phyloP scores from a whole-genome alignment of 2,113 vertebrate species.

The Falco punctatus region DNA sequence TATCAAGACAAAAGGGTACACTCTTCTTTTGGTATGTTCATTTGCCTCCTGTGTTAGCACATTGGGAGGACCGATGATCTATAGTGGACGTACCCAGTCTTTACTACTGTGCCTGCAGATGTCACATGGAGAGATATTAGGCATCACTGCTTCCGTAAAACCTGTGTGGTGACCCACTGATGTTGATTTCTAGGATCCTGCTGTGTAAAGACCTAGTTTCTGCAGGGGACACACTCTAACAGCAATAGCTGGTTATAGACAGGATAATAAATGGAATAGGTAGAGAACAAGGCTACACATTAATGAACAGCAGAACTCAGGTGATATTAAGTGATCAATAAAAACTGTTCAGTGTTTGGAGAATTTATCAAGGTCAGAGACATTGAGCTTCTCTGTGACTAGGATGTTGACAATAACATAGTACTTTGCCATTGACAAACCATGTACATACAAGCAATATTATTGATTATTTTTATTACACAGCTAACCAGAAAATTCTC shows the following conservation, averaged over 20 bases:
- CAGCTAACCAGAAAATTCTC: slow-evolving; percentile 2
- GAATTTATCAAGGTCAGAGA: slow-evolving; percentile 80
- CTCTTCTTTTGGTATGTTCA: not conserved
- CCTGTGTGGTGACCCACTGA: slow-evolving; percentile 73
- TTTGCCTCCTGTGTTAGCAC: not conserved
- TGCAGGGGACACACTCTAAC: slow-evolving; percentile 69
- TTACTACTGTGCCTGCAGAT: slow-evolving; percentile 71
- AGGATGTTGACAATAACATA: slow-evolving; percentile 37
- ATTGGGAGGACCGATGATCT: slow-evolving; percentile 30
- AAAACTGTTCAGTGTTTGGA: slow-evolving; percentile 67
- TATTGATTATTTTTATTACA: not conserved
- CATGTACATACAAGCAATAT: not conserved
- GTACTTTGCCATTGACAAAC: not conserved
- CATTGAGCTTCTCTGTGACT: slow-evolving; percentile 8
- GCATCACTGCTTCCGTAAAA: slow-evolving; percentile 73
- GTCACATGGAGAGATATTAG: slow-evolving; percentile 74
- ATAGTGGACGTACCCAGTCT: slow-evolving; percentile 52
- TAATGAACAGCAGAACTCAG: slow-evolving; percentile 68
- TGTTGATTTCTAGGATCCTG: slow-evolving; percentile 77
- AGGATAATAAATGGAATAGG: slow-evolving; percentile 76
- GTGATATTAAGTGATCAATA: slow-evolving; percentile 76
- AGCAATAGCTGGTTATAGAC: slow-evolving; percentile 75
- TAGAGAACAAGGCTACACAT: slow-evolving; percentile 67
- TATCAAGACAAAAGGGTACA: not conserved
- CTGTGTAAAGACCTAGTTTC: slow-evolving; percentile 84